Evolutionary conservation across 2,888 invertebrate genomes (phyloP).

Genomic region (Ernsta delagoae): DNA sequence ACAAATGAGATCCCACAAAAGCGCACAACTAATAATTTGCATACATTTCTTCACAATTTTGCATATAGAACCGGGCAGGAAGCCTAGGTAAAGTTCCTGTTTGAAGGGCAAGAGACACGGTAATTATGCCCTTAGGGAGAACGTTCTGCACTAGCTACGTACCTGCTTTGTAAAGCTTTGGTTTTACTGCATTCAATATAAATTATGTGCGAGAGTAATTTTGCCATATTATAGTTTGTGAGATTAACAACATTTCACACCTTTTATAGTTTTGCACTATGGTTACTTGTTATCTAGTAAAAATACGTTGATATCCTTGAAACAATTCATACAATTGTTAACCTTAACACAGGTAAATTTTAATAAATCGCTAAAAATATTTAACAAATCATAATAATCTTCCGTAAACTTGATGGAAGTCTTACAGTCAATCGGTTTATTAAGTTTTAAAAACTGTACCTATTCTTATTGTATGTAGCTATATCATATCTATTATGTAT

Average conservation of each 20-base stretch:
- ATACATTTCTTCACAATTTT: not conserved
- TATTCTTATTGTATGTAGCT: no score
- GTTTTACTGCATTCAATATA: not conserved
- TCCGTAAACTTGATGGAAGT: no score
- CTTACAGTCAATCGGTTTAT: no score
- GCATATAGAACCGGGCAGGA: not conserved
- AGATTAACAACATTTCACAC: not conserved
- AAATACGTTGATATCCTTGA: no score
- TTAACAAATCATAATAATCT: no score
- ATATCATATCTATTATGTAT: no score
- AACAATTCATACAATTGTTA: no score
- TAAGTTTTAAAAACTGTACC: no score
- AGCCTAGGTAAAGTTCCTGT: not conserved
- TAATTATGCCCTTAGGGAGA: conserved; percentile 20
- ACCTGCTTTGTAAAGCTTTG: conserved; percentile 2
- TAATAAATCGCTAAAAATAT: no score
- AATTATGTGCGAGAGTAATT: not conserved
- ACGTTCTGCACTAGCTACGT: not conserved
- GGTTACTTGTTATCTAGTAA: no score
- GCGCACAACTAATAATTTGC: conserved; percentile 7
- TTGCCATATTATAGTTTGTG: not conserved
- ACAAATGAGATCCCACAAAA: not conserved
- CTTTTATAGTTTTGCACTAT: no score
- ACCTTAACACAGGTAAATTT: no score
- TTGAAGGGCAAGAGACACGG: conserved; percentile 16